Conservation (phyloP, 2,888 invertebrate species). For the Meiosimyza decipiens region DNA sequence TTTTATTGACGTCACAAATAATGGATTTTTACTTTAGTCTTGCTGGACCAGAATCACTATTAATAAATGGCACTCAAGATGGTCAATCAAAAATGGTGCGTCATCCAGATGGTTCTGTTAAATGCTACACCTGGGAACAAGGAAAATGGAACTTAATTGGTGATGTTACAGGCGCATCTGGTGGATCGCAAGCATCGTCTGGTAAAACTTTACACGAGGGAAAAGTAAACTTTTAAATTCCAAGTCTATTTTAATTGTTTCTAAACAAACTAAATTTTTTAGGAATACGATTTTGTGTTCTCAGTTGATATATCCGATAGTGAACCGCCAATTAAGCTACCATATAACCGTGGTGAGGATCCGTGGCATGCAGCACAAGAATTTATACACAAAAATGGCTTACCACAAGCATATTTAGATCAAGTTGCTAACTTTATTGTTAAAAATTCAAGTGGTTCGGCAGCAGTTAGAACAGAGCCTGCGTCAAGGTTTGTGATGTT, state of each 20-base stretch:
- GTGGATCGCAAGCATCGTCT: conserved; percentile 73
- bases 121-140: conserved; percentile 83
- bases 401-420: conserved; percentile 89
- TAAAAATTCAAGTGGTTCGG: conserved; percentile 73
- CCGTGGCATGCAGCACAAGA: conserved; percentile 92
- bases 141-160: conserved; percentile 87
- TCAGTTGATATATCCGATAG: conserved; percentile 95
- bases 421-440: conserved; percentile 94
- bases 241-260: conserved; percentile 56
- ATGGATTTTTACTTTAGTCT: conserved; percentile 69
- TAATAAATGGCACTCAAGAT: conserved; percentile 79
- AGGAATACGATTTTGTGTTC: conserved; percentile 94
- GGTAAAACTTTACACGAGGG: conserved; percentile 87
- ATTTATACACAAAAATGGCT: conserved; percentile 85
- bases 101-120: conserved; percentile 76
- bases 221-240: conserved; percentile 63
- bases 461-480: conserved; percentile 38
- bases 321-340: conserved; percentile 86
- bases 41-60: conserved; percentile 82
- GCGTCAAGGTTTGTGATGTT: conserved; percentile 45
- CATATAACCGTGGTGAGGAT: conserved; percentile 90
- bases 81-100: conserved; percentile 89
- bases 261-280: conserved; percentile 19
- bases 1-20: neutral
- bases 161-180: conserved; percentile 85